Conservation (phyloP, 2,113 vertebrate species). For the Lipophrys pholis region DNA sequence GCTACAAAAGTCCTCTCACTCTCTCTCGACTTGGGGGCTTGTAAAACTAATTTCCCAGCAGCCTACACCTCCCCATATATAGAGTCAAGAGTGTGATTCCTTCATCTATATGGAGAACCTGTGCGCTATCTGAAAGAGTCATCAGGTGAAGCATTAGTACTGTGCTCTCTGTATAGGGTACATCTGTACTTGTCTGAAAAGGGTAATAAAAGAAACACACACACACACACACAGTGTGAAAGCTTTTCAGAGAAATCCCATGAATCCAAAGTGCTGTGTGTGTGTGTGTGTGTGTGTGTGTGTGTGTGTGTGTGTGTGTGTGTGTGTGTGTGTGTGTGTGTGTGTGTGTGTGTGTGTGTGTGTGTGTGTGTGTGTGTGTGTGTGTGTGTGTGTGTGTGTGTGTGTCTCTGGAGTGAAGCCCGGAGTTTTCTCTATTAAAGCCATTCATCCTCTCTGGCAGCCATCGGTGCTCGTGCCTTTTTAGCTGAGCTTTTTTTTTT, state of each 20-base stretch:
- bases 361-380: constrained; percentile 39
- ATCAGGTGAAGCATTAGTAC: constrained; percentile 10
- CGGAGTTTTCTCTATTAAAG: constrained; percentile 70
- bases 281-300: not conserved
- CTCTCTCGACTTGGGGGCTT: constrained; percentile 11
- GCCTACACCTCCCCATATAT: constrained; percentile 6
- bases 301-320: constrained; percentile 6
- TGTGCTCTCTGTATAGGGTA: not conserved
- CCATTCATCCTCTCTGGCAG: constrained; percentile 68
- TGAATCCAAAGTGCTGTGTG: constrained; percentile 47
- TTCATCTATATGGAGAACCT: not conserved
- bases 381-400: constrained; percentile 12
- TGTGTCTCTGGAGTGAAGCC: constrained; percentile 41
- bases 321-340: constrained; percentile 6
- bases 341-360: constrained; percentile 6
- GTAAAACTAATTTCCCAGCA: constrained; percentile 13
- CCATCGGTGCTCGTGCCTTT: constrained; percentile 45
- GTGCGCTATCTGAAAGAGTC: not conserved
- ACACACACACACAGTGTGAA: constrained; percentile 43
- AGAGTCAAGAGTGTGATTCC: not conserved
- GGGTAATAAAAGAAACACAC: constrained; percentile 1
- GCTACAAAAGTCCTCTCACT: constrained; percentile 1
- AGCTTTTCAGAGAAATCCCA: constrained; percentile 51
- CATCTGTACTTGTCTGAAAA: constrained; percentile 11
- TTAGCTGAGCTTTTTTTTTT: constrained; percentile 33